Percentiles rank a stretch among this genome's conserved stretches.
Conservation (phyloP, 2,888 invertebrate species). For the Drosophila nr. perissopoda region DNA sequence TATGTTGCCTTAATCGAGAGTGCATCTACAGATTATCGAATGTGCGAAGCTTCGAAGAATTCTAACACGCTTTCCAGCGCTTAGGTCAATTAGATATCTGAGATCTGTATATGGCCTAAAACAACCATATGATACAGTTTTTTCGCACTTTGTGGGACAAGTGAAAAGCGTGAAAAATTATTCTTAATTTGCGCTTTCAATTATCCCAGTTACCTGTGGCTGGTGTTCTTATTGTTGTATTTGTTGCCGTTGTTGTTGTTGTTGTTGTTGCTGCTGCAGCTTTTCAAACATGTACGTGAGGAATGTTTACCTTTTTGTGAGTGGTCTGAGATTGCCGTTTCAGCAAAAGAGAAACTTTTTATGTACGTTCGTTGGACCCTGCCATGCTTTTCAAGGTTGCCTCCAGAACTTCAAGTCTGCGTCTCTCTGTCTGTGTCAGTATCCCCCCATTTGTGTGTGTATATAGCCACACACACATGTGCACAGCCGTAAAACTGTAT, state of each 20-base stretch:
- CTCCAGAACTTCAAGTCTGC: slow-evolving; percentile 42
- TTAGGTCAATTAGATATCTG: neutral
- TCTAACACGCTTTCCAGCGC: neutral
- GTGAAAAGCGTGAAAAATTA: slow-evolving; percentile 7
- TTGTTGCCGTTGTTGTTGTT: neutral
- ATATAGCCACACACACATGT: slow-evolving; percentile 5
- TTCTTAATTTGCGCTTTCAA: slow-evolving; percentile 19
- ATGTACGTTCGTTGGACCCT: slow-evolving; percentile 74
- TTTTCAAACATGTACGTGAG: slow-evolving; percentile 54
- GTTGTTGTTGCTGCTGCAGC: slow-evolving; percentile 30
- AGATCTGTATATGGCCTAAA: neutral
- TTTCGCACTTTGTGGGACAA: neutral
- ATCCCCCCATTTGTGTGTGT: neutral
- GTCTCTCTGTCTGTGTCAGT: slow-evolving; percentile 9
- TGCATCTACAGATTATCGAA: neutral
- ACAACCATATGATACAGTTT: neutral
- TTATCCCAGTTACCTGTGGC: slow-evolving; percentile 38
- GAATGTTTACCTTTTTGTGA: slow-evolving; percentile 62
- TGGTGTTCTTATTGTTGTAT: slow-evolving; percentile 13
- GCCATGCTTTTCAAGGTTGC: slow-evolving; percentile 71
- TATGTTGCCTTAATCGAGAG: neutral
- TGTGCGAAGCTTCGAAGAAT: neutral
- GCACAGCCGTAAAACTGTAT: slow-evolving; percentile 40
- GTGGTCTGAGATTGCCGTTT: slow-evolving; percentile 59
- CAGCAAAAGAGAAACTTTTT: slow-evolving; percentile 65